These are phyloP conservation scores for Plebejus anna DNA, from an alignment of 2,888 invertebrate genomes.

Conservation along the genomic window DNA sequence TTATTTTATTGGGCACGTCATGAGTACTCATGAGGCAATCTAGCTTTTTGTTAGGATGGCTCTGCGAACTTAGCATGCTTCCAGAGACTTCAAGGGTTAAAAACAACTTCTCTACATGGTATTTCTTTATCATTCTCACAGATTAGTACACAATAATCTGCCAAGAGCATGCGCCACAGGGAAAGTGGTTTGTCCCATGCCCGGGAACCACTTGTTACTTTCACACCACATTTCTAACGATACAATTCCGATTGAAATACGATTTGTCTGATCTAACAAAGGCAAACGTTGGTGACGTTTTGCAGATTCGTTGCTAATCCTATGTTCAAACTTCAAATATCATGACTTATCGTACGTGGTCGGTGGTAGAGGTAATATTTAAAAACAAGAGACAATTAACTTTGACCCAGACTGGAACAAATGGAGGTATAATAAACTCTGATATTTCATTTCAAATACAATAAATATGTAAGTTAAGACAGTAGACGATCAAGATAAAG, in stretches of 20 bases:
- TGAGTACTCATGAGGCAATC: too few species aligned
- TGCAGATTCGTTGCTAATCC: not conserved
- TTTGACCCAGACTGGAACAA: too few species aligned
- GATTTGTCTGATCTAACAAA: conserved; percentile 32
- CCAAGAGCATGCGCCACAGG: conserved; percentile 55
- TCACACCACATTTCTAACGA: conserved; percentile 71
- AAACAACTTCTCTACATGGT: not conserved
- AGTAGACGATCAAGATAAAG: not conserved
- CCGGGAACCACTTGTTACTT: conserved; percentile 69
- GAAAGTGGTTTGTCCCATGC: conserved; percentile 71
- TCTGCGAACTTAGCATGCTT: too few species aligned
- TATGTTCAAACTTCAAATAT: not conserved
- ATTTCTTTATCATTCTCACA: not conserved
- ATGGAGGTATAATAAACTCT: too few species aligned
- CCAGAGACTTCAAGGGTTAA: not conserved
- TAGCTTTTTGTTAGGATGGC: too few species aligned
- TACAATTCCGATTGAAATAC: conserved; percentile 56
- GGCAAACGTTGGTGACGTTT: not conserved
- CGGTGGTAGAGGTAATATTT: too few species aligned
- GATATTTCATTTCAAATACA: too few species aligned
- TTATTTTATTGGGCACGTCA: too few species aligned
- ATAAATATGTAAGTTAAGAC: not conserved
- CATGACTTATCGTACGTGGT: too few species aligned
- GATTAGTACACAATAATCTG: conserved; percentile 39
- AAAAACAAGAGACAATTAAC: too few species aligned